Evolutionary conservation across 2,888 invertebrate genomes (phyloP).

Genomic region (Leucania comma): DNA sequence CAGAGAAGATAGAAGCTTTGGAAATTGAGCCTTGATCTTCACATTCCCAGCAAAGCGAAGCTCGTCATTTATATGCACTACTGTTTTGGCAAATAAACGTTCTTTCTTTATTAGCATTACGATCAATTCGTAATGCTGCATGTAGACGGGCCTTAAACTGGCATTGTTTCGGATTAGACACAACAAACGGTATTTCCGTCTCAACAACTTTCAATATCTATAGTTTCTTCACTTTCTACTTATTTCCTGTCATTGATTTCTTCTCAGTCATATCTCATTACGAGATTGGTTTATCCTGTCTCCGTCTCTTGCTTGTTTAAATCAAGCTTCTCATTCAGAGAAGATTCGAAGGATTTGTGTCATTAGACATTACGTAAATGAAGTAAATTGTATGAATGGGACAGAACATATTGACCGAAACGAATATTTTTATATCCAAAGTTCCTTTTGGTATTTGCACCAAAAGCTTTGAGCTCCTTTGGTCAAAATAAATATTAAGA

Average conservation of each 20-base stretch:
- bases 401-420: not conserved
- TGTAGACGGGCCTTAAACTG: not conserved
- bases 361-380: not conserved
- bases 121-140: not conserved
- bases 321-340: not conserved
- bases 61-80: not conserved
- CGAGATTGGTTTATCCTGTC: not conserved
- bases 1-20: not conserved
- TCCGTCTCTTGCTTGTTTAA: not conserved
- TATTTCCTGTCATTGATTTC: conserved; percentile 5
- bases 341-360: not conserved
- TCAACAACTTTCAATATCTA: conserved; percentile 27
- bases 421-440: not conserved
- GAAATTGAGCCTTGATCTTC: not conserved
- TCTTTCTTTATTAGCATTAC: not conserved
- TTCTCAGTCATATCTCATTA: conserved; percentile 13
- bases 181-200: conserved; percentile 20
- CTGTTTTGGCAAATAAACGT: not conserved
- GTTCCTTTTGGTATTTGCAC: too few relatives aligned
- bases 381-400: not conserved
- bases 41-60: not conserved
- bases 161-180: conserved; percentile 41
- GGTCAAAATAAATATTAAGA: not conserved
- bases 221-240: conserved; percentile 10
- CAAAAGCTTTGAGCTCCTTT: not conserved